Evolutionary conservation across 2,888 invertebrate genomes (phyloP).

Genomic region (Heliconius hortense): DNA sequence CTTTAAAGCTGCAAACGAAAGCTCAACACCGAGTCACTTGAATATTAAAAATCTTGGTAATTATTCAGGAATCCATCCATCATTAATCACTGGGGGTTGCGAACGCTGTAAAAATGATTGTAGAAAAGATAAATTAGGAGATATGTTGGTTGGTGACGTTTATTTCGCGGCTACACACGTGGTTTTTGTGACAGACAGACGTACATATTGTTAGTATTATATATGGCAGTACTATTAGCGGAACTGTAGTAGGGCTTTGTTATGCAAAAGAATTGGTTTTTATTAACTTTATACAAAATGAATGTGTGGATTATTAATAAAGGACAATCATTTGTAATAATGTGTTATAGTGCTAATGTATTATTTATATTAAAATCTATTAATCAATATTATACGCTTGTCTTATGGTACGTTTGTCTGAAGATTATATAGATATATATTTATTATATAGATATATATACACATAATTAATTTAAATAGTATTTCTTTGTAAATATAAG

Average conservation of each 20-base stretch:
- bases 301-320: slow-evolving; percentile 5
- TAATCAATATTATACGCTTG: slow-evolving; percentile 14
- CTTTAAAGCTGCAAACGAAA: slow-evolving; percentile 51
- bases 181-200: slow-evolving; percentile 52
- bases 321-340: background rate
- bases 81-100: slow-evolving; percentile 79
- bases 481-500: background rate
- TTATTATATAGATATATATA: no score
- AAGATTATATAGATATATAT: background rate
- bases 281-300: slow-evolving; percentile 15
- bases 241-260: slow-evolving; percentile 8
- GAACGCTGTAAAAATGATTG: slow-evolving; percentile 80
- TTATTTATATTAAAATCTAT: slow-evolving; percentile 16
- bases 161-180: slow-evolving; percentile 65
- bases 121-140: slow-evolving; percentile 80
- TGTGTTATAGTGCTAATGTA: background rate
- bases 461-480: background rate
- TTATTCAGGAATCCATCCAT: slow-evolving; percentile 83
- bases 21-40: slow-evolving; percentile 68
- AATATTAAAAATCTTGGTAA: slow-evolving; percentile 83
- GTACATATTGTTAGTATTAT: slow-evolving; percentile 57
- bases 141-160: slow-evolving; percentile 67
- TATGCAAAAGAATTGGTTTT: slow-evolving; percentile 16
- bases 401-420: background rate
- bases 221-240: slow-evolving; percentile 51